These are phyloP conservation scores for Bicyclus anynana DNA, from an alignment of 1,140 invertebrate species.

Conservation along the genomic window DNA sequence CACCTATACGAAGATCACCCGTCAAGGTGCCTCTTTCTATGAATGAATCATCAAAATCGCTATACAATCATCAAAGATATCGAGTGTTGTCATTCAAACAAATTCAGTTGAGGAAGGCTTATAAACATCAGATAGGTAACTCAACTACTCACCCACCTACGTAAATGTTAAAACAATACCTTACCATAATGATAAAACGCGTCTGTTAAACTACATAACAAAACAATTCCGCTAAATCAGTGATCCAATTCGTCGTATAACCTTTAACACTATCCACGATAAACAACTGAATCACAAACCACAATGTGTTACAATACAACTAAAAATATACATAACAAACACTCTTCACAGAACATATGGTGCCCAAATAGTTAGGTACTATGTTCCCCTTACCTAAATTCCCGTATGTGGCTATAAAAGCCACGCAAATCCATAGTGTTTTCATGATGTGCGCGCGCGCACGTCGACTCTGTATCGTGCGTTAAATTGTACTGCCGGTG, in stretches of 20 bases:
- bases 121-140: no score
- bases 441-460: constrained; percentile 25
- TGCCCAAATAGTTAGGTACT: neutral
- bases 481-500: constrained; percentile 13
- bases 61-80: no score
- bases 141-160: no score
- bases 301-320: neutral
- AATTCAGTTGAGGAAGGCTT: no score
- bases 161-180: no score
- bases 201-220: neutral
- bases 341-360: neutral
- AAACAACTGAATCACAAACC: neutral
- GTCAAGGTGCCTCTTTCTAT: no score
- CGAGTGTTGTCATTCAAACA: no score
- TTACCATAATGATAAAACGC: no score
- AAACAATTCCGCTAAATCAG: constrained; percentile 1
- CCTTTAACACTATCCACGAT: constrained; percentile 5
- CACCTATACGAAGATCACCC: no score
- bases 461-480: constrained; percentile 1
- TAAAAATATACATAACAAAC: neutral
- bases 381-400: constrained; percentile 8
- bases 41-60: no score
- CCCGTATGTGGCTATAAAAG: constrained; percentile 15
- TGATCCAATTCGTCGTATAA: constrained; percentile 2
- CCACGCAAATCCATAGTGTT: constrained; percentile 23